These are phyloP conservation scores for Litocranius walleri DNA, from an alignment of 2,113 vertebrate genomes.

Conservation along the genomic window DNA sequence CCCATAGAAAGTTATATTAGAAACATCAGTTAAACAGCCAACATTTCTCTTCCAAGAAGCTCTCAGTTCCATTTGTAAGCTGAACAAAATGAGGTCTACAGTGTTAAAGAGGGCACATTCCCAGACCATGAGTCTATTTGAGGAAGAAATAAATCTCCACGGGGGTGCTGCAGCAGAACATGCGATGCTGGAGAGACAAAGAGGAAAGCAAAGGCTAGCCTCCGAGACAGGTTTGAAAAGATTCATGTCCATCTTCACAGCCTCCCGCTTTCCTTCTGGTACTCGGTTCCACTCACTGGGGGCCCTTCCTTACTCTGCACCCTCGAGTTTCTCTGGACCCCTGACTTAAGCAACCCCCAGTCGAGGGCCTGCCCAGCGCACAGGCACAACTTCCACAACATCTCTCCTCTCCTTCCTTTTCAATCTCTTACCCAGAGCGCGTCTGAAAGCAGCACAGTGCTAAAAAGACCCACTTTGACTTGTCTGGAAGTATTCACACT, in stretches of 20 bases:
- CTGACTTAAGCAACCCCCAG: background rate
- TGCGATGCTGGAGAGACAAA: background rate
- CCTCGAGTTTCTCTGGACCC: background rate
- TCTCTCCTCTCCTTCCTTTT: background rate
- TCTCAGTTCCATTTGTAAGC: background rate
- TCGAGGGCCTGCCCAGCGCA: background rate
- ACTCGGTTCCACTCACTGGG: background rate
- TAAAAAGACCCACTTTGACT: background rate
- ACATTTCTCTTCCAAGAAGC: background rate
- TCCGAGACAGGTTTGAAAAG: background rate
- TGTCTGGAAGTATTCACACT: background rate
- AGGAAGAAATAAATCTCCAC: background rate
- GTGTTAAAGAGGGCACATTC: background rate
- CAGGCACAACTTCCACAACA: background rate
- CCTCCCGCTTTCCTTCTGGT: background rate
- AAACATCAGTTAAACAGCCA: background rate
- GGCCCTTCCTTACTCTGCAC: background rate
- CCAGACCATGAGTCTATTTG: background rate
- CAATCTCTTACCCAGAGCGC: fast-evolving
- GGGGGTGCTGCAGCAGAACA: background rate
- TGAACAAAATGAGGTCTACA: background rate
- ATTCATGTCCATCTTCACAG: background rate
- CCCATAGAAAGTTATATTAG: background rate
- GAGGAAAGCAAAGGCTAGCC: background rate
- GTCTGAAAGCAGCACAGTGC: background rate